These are phyloP conservation scores for Drosophila paulistorum DNA, from an alignment of 1,140 invertebrate genomes.

Conservation along the genomic window DNA sequence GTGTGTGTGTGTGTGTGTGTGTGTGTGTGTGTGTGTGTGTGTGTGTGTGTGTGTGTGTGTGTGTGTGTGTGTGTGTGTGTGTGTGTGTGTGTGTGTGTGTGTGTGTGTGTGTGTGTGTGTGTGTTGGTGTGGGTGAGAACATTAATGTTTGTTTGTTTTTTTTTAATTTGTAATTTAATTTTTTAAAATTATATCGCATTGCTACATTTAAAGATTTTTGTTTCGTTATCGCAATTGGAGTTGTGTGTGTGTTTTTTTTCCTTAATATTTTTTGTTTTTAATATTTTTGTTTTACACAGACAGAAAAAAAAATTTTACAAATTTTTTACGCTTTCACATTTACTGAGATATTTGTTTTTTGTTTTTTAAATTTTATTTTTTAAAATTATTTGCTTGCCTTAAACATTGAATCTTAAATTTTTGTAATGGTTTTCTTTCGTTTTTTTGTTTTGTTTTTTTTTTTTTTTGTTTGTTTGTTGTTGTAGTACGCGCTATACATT, in stretches of 20 bases:
- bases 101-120: too few species aligned
- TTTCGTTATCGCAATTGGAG: slow-evolving; percentile 77
- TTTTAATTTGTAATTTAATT: slow-evolving; percentile 47
- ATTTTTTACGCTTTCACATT: slow-evolving; percentile 82
- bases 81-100: slow-evolving; percentile 42
- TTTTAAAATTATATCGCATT: slow-evolving; percentile 79
- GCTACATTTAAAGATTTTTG: slow-evolving; percentile 58
- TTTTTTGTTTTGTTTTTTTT: too few species aligned
- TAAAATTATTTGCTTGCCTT: slow-evolving; percentile 33
- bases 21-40: slow-evolving; percentile 42
- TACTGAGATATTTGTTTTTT: slow-evolving; percentile 73
- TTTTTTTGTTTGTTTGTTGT: slow-evolving; percentile 24
- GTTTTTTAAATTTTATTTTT: slow-evolving; percentile 21
- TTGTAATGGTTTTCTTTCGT: slow-evolving; percentile 26
- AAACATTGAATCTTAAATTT: slow-evolving; percentile 19
- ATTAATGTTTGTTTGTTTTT: slow-evolving; percentile 67
- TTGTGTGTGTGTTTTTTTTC: slow-evolving; percentile 22
- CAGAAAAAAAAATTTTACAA: slow-evolving; percentile 78
- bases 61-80: slow-evolving; percentile 43
- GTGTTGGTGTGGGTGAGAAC: slow-evolving; percentile 65
- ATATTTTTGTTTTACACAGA: slow-evolving; percentile 59
- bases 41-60: slow-evolving; percentile 36
- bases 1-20: slow-evolving; percentile 56
- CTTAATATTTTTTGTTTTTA: background rate
- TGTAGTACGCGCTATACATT: slow-evolving; percentile 77